Conservation (phyloP, 92 coral and sea anemone genomes). For the Meandrina meandrites region DNA sequence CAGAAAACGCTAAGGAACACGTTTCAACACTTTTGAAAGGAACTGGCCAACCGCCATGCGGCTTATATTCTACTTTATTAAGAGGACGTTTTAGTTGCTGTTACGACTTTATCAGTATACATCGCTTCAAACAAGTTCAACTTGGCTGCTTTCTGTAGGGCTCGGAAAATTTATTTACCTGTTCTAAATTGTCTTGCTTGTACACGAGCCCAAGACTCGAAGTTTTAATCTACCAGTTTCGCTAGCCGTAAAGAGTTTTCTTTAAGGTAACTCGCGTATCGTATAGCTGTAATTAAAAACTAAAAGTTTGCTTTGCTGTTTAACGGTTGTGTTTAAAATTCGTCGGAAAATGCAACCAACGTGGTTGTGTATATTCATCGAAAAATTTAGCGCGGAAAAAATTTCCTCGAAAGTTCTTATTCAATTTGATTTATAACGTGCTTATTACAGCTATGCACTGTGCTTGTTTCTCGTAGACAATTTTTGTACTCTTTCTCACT, state of each 20-base stretch:
- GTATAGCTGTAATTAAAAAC: not conserved
- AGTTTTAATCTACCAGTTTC: not conserved
- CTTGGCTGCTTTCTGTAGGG: not conserved
- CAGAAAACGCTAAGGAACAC: no score
- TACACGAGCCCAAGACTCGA: not conserved
- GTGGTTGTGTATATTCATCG: not conserved
- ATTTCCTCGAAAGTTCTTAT: not conserved
- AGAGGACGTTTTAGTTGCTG: not conserved
- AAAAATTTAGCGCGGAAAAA: no score
- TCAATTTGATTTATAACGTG: no score
- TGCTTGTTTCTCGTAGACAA: not conserved
- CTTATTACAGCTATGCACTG: not conserved
- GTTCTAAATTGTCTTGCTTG: not conserved
- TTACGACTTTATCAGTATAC: no score
- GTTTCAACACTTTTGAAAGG: no score
- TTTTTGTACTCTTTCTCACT: not conserved
- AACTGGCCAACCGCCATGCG: no score
- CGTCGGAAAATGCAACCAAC: not conserved
- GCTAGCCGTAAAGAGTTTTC: not conserved
- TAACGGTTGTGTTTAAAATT: not conserved
- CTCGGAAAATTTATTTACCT: not conserved
- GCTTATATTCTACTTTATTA: no score
- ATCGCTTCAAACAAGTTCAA: not conserved
- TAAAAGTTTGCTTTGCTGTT: no score
- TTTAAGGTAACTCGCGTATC: not conserved